A percentile compares a stretch with the other conserved stretches of the same genome.
These are phyloP conservation scores for Ptychadena robeensis DNA, from an alignment of 2,797 vertebrate species.

Conservation along the genomic window DNA sequence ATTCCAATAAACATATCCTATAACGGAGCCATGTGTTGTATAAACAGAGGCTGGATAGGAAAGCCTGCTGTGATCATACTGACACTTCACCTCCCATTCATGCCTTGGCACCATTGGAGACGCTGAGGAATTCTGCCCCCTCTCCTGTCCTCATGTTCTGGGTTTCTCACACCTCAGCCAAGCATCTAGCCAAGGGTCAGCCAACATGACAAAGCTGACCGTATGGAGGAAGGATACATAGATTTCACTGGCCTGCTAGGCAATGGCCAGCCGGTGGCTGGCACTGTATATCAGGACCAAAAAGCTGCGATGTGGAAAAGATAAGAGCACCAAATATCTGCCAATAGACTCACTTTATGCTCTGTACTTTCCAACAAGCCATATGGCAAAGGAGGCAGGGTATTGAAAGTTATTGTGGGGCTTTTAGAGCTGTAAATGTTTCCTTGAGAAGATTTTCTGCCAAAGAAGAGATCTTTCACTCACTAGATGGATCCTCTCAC, in stretches of 20 bases:
- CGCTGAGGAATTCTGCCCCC: slow-evolving; percentile 41
- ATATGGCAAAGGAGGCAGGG: too few relatives aligned
- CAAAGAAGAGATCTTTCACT: too few relatives aligned
- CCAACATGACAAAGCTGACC: slow-evolving; percentile 19
- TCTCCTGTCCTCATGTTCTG: slow-evolving; percentile 45
- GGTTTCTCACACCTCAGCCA: slow-evolving; percentile 52
- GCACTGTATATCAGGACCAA: neutral
- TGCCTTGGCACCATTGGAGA: slow-evolving; percentile 55
- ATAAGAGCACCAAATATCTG: too few relatives aligned
- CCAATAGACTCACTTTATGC: too few relatives aligned
- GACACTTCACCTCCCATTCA: slow-evolving; percentile 59
- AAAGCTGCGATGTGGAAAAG: too few relatives aligned
- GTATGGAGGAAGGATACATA: neutral
- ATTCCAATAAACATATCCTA: slow-evolving; percentile 57
- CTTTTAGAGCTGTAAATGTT: too few relatives aligned
- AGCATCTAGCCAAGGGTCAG: slow-evolving; percentile 33
- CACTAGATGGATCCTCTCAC: too few relatives aligned
- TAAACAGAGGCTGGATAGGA: slow-evolving; percentile 44
- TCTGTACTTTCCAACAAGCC: too few relatives aligned
- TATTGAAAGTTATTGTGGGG: too few relatives aligned
- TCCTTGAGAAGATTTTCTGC: too few relatives aligned
- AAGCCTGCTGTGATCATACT: slow-evolving; percentile 45
- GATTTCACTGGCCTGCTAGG: neutral
- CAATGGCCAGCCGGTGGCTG: neutral
- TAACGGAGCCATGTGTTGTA: slow-evolving; percentile 49